A percentile compares a stretch with the other conserved stretches of the same genome.
Conservation (phyloP, 2,113 vertebrate species). For the Carollia perspicillata region DNA sequence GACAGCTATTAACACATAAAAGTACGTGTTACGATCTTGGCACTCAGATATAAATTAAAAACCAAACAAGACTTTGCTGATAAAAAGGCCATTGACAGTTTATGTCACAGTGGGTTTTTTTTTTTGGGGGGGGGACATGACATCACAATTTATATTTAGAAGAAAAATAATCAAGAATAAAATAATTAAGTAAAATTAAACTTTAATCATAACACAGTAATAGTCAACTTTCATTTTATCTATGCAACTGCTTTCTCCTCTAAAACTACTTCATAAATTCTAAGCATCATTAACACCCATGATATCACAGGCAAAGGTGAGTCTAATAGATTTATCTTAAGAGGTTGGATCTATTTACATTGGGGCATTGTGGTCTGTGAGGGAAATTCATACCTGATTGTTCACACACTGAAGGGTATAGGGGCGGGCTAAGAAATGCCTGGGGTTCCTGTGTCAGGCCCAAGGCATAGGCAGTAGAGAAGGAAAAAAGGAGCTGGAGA, state of each 20-base stretch:
- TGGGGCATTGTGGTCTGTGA: not conserved
- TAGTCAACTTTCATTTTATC: not conserved
- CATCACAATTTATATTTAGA: not conserved
- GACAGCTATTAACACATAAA: not conserved
- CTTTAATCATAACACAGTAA: not conserved
- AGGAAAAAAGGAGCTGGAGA: not conserved
- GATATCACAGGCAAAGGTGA: not conserved
- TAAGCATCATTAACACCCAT: not conserved
- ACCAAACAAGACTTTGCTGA: not conserved
- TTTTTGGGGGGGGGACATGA: not conserved
- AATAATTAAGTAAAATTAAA: constrained; percentile 21
- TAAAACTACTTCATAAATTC: not conserved
- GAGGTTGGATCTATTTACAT: not conserved
- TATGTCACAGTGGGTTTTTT: not conserved
- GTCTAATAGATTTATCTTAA: not conserved
- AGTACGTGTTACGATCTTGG: not conserved
- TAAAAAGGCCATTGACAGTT: not conserved
- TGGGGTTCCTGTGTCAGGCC: not conserved
- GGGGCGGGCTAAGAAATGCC: not conserved
- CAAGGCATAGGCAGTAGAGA: not conserved
- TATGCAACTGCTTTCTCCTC: not conserved
- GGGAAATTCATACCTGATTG: not conserved
- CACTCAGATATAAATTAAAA: not conserved
- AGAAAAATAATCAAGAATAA: not conserved
- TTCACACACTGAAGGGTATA: not conserved